Conservation (phyloP, 2,113 vertebrate genomes). For the Stegastes partitus region DNA sequence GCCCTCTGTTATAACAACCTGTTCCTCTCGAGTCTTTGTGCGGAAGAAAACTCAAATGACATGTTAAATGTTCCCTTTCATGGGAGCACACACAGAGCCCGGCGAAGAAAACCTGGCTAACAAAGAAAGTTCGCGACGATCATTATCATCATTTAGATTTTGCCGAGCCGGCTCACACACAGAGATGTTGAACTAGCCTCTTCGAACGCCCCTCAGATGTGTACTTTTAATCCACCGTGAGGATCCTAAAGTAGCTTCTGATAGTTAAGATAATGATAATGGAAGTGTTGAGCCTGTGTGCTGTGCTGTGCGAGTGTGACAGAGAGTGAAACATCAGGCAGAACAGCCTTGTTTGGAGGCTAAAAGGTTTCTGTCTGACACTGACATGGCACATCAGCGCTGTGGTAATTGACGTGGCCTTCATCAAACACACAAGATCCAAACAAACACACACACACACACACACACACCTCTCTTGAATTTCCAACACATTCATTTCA, state of each 20-base stretch:
- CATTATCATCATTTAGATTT: too few species aligned
- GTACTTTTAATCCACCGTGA: neutral
- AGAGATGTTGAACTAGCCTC: too few species aligned
- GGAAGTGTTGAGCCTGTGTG: neutral
- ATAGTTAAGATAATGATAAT: slow-evolving; percentile 7
- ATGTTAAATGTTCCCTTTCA: too few species aligned
- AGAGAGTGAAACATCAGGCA: slow-evolving; percentile 27
- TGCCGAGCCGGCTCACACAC: too few species aligned
- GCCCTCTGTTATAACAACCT: too few species aligned
- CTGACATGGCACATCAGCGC: slow-evolving; percentile 32
- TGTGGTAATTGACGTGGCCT: slow-evolving; percentile 40
- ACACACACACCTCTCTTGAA: neutral
- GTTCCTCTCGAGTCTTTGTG: too few species aligned
- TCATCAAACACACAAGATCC: neutral
- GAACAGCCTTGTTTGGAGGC: slow-evolving; percentile 29
- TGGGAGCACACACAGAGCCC: too few species aligned
- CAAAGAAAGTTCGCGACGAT: too few species aligned
- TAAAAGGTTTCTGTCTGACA: slow-evolving; percentile 54
- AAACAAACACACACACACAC: neutral
- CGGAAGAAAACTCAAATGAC: too few species aligned
- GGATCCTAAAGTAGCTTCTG: neutral
- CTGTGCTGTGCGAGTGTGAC: neutral
- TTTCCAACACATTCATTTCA: slow-evolving; percentile 7
- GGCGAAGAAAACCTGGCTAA: too few species aligned
- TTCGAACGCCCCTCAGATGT: neutral